Evolutionary conservation across 1,140 invertebrate genomes (phyloP), one percentile per base, ranked within the genome.

Genomic region (Cyclina sinensis): DNA sequence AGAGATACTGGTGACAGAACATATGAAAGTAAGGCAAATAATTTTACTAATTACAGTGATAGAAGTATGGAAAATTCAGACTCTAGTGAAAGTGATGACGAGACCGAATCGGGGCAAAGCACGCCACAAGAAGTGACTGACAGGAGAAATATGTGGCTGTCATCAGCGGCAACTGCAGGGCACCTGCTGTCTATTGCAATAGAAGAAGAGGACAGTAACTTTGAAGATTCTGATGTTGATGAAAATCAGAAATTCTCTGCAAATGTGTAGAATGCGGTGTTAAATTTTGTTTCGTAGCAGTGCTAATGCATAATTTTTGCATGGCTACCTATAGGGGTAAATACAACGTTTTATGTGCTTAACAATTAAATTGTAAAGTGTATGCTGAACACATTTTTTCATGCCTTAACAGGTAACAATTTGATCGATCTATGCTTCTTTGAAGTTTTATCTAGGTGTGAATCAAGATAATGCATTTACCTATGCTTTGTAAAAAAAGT

Each of bases 121-220:
- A 70, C 39, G 3, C 30, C 43, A 37, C 51, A 46, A 21, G 46
- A 85, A 18, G 84, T 62, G 4, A 68, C 70, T 21, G 43, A 80
- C 0, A 54, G 85, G 7, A 87, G 85, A 65, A 87, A 87, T 43
- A 68, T 65, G n/a, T 87, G 85, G 85, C 24, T 87, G n/a, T 21
- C 46, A 27, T 82, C 80, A 35, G 74, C 32, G 14, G 32, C 54
- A 59, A 48, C 39, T 24, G 76, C 73, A 27, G 76, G 59, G 32
- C 76, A 87, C 65, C 39, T 87, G 54, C 43, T 87, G 14, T 87
- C 85, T 14, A 51, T 80, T 35, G 85, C 85, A 18, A 87, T 87
- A 32, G 57, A 79, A 27, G 85, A 87, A 37, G 85, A 87, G 37
- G 85, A 87, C 59, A 87, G 74, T 54, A 80, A 87, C 37, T 70